phyloP scores from a whole-genome alignment of 2,113 vertebrate genomes.

The Corvus hawaiiensis region DNA sequence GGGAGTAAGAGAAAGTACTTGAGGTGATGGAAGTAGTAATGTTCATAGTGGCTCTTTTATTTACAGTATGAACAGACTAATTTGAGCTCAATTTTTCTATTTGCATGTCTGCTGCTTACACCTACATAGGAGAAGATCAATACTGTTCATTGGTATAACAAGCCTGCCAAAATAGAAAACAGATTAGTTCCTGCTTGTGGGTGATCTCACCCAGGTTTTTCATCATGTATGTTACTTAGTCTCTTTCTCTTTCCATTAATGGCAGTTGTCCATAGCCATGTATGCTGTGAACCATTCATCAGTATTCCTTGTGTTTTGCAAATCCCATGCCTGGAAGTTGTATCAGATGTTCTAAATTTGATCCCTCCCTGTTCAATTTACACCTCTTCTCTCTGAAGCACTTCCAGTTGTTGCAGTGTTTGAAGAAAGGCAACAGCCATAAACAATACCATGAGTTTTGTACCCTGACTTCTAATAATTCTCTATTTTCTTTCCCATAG shows the following conservation, averaged over 20 bases:
- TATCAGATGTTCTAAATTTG: background rate
- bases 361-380: background rate
- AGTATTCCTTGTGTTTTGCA: background rate
- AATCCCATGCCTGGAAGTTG: background rate
- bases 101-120: background rate
- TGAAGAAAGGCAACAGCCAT: background rate
- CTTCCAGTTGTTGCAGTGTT: background rate
- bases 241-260: background rate
- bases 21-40: background rate
- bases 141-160: background rate
- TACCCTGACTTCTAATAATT: background rate
- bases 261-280: background rate
- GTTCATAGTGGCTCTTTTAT: background rate
- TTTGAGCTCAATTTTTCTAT: background rate
- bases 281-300: background rate
- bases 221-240: accelerated
- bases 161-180: background rate
- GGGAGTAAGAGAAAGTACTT: background rate
- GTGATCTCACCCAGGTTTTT: background rate
- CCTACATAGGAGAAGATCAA: background rate
- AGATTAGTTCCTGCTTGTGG: background rate
- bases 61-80: background rate
- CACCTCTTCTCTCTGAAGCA: background rate
- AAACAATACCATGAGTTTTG: background rate
- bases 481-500: background rate